phyloP scores from a whole-genome alignment of 1,140 invertebrate species.

The Neotoxoptera formosana region DNA sequence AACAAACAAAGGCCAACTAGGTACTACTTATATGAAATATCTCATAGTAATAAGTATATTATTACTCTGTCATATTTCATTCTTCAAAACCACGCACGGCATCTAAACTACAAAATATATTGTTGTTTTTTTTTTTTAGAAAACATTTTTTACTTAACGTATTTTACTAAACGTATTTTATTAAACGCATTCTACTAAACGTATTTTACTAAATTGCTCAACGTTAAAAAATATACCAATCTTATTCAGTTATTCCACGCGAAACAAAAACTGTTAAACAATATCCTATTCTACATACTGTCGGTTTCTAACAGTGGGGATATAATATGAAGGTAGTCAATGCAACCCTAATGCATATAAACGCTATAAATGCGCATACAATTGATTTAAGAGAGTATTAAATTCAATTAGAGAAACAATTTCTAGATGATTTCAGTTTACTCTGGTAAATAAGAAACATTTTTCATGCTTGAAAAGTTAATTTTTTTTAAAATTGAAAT shows the following conservation, averaged over 20 bases:
- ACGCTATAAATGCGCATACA: background rate
- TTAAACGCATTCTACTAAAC: too few species aligned
- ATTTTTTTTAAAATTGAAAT: background rate
- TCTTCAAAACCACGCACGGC: background rate
- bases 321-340: background rate
- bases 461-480: background rate
- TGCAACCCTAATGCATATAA: background rate
- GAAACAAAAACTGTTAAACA: background rate
- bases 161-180: background rate
- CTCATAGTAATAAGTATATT: background rate
- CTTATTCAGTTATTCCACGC: background rate
- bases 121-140: background rate
- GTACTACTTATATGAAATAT: background rate
- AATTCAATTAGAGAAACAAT: background rate
- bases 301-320: background rate
- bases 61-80: background rate
- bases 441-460: background rate
- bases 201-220: background rate
- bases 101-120: background rate
- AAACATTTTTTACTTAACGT: background rate
- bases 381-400: background rate
- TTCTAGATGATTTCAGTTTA: background rate
- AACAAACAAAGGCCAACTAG: background rate
- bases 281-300: background rate
- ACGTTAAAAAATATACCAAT: background rate